Percentiles rank a stretch among this genome's conserved stretches.
phyloP scores from a whole-genome alignment of 1,140 invertebrate species.

The Tetramorium alpestre region DNA sequence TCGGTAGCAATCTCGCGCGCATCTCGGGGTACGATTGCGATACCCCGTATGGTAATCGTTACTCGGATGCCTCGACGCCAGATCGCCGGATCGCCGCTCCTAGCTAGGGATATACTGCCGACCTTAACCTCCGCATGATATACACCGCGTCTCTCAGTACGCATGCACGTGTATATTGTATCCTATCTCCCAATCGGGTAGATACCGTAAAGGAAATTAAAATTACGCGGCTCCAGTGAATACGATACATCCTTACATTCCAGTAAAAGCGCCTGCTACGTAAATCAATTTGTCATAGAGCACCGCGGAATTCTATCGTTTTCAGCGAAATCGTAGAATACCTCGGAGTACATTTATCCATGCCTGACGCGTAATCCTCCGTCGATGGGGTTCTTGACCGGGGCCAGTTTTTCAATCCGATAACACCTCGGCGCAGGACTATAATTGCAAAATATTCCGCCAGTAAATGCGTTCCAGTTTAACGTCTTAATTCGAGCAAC shows the following conservation, averaged over 20 bases:
- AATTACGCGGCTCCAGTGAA: slow-evolving; percentile 37
- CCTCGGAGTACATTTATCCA: not conserved
- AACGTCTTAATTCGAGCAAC: slow-evolving; percentile 37
- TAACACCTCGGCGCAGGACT: not conserved
- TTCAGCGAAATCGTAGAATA: slow-evolving; percentile 52
- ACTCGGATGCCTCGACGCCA: slow-evolving; percentile 64
- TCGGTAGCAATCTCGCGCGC: slow-evolving; percentile 58
- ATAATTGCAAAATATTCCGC: slow-evolving; percentile 9
- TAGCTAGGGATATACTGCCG: slow-evolving; percentile 64
- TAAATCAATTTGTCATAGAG: slow-evolving; percentile 38
- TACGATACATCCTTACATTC: slow-evolving; percentile 58
- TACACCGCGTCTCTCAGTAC: slow-evolving; percentile 57
- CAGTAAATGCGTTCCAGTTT: not conserved
- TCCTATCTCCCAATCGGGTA: slow-evolving; percentile 64
- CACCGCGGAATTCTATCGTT: slow-evolving; percentile 29
- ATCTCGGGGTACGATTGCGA: slow-evolving; percentile 52
- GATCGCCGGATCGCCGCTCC: slow-evolving; percentile 69
- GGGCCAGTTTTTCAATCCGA: not conserved
- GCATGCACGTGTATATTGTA: slow-evolving; percentile 56
- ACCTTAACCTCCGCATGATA: slow-evolving; percentile 65
- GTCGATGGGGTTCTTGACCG: not conserved
- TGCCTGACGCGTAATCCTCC: not conserved
- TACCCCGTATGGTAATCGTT: slow-evolving; percentile 69
- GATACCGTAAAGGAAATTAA: slow-evolving; percentile 56
- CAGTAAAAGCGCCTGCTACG: slow-evolving; percentile 42